Conservation (phyloP, 1,140 invertebrate species). For the Chrysomallon squamiferum region DNA sequence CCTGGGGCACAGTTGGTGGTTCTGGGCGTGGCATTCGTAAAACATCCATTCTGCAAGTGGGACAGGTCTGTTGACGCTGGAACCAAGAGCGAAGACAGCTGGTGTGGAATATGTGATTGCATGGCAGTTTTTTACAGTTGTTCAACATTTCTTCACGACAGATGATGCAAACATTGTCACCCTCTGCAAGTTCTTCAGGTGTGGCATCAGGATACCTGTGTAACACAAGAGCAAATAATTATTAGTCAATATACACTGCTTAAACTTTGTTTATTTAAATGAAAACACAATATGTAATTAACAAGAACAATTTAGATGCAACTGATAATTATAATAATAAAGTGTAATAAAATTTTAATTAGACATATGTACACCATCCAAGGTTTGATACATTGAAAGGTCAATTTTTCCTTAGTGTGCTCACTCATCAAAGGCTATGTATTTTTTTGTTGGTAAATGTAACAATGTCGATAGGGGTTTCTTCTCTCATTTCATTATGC, state of each 20-base stretch:
- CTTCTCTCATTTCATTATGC: too few relatives aligned
- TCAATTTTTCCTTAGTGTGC: too few relatives aligned
- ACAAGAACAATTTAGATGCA: too few relatives aligned
- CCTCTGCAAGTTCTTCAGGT: slow-evolving; percentile 87
- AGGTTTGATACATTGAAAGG: too few relatives aligned
- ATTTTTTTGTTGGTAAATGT: too few relatives aligned
- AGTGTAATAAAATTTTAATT: too few relatives aligned
- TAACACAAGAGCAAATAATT: slow-evolving; percentile 2
- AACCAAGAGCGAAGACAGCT: slow-evolving; percentile 99
- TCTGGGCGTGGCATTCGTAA: slow-evolving; percentile 68
- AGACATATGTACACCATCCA: too few relatives aligned
- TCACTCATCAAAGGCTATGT: too few relatives aligned
- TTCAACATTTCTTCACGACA: slow-evolving; percentile 91
- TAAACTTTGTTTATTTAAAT: neutral
- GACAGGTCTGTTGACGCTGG: slow-evolving; percentile 99
- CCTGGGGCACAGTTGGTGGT: slow-evolving; percentile 23
- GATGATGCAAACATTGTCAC: slow-evolving; percentile 99
- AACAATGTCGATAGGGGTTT: too few relatives aligned
- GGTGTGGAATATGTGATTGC: slow-evolving; percentile 99
- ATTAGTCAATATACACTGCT: neutral
- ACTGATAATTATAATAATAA: too few relatives aligned
- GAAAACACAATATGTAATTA: neutral
- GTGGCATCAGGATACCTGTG: slow-evolving; percentile 89
- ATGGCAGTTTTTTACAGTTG: slow-evolving; percentile 89
- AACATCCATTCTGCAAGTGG: slow-evolving; percentile 97